Evolutionary conservation across 2,888 invertebrate species (phyloP).

Genomic region (Harpalus rufipes): DNA sequence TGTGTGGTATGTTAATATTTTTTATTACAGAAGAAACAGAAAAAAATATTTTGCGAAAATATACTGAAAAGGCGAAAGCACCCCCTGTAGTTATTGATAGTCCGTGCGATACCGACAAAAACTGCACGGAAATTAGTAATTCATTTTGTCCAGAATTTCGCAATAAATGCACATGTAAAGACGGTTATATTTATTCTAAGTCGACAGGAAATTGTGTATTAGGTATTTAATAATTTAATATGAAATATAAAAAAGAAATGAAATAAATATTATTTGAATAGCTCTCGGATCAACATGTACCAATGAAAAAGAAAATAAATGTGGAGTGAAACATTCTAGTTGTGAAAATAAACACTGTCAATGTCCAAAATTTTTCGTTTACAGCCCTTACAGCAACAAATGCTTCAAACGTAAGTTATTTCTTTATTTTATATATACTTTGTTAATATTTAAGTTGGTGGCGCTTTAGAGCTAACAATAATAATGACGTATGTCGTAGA

Average conservation of each 20-base stretch:
- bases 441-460: too few species aligned
- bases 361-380: slow-evolving; percentile 26
- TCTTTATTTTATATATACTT: too few species aligned
- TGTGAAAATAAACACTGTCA: slow-evolving; percentile 12
- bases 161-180: slow-evolving; percentile 16
- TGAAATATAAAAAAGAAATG: too few species aligned
- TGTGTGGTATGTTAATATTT: neutral
- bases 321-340: neutral
- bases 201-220: neutral
- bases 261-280: neutral
- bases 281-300: slow-evolving; percentile 4
- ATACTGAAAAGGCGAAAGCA: neutral
- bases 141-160: slow-evolving; percentile 16
- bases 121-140: neutral
- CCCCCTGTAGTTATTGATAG: neutral
- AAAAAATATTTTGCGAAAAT: neutral
- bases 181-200: neutral
- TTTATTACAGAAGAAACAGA: neutral
- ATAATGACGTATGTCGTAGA: too few species aligned
- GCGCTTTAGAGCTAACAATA: too few species aligned
- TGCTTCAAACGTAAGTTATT: slow-evolving; percentile 28
- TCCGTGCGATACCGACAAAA: neutral
- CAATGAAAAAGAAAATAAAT: neutral
- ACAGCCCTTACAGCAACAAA: slow-evolving; percentile 16
- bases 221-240: slow-evolving; percentile 13